Evolutionary conservation across 2,888 invertebrate genomes (phyloP).

Genomic region (Andrena chrysosceles): DNA sequence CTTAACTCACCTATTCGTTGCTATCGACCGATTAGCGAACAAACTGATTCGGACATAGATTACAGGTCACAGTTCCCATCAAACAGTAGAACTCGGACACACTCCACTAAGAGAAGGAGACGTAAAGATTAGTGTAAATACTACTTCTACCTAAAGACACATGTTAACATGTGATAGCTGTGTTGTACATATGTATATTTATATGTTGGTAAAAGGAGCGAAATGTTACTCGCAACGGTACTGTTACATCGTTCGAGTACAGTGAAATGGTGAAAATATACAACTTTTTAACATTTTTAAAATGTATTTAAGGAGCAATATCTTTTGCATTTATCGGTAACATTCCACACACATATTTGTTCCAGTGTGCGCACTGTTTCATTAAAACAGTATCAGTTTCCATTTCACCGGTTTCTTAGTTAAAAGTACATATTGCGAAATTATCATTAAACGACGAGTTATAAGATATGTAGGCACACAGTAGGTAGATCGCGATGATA

Average conservation of each 20-base stretch:
- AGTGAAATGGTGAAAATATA: not conserved
- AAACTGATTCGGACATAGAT: constrained; percentile 71
- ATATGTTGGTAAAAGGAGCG: constrained; percentile 10
- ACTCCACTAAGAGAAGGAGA: constrained; percentile 65
- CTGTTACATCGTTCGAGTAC: constrained; percentile 9
- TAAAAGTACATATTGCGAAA: not conserved
- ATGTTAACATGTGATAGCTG: not conserved
- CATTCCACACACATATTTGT: constrained; percentile 24
- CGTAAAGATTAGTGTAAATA: constrained; percentile 42
- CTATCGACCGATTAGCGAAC: constrained; percentile 70
- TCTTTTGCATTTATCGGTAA: constrained; percentile 37
- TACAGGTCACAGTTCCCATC: constrained; percentile 68
- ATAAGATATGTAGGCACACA: not conserved
- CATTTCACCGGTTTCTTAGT: not conserved
- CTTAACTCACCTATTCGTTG: constrained; percentile 71
- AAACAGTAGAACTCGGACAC: constrained; percentile 49
- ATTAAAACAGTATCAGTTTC: not conserved
- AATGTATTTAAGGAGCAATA: not conserved
- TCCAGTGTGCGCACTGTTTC: constrained; percentile 3
- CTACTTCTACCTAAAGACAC: not conserved
- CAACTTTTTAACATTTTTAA: constrained; percentile 6
- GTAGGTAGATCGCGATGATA: not conserved
- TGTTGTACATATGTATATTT: constrained; percentile 40
- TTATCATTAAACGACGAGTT: constrained; percentile 3
- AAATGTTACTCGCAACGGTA: constrained; percentile 1